Evolutionary conservation across 2,888 invertebrate species (phyloP).

Genomic region (Ligdia adustata): DNA sequence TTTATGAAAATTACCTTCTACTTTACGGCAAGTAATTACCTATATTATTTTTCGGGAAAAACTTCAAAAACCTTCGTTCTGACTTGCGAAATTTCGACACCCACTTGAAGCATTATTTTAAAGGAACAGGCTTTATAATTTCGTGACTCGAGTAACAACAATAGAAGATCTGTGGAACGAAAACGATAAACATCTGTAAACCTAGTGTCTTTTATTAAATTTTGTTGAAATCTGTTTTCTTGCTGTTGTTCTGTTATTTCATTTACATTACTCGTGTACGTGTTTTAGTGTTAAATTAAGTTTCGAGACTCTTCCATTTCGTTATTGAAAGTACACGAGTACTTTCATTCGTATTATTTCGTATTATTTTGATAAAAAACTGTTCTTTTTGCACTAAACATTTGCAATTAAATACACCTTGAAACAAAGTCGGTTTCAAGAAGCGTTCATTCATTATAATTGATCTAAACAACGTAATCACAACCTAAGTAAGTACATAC

Average conservation of each 20-base stretch:
- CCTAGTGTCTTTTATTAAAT: slow-evolving; percentile 30
- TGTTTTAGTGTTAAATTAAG: not conserved
- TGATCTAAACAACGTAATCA: no score
- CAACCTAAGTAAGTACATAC: not conserved
- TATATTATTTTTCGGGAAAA: slow-evolving; percentile 1
- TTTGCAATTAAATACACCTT: no score
- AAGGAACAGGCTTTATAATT: slow-evolving; percentile 32
- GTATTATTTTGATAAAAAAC: no score
- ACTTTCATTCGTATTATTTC: no score
- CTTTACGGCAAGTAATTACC: no score
- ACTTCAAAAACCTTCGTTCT: no score
- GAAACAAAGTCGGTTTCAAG: no score
- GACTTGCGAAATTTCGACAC: slow-evolving; percentile 32
- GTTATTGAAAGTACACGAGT: no score
- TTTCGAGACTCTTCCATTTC: not conserved
- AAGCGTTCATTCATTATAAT: no score
- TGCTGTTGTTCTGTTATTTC: not conserved
- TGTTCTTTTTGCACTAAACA: no score
- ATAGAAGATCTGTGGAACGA: slow-evolving; percentile 19
- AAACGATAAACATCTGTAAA: slow-evolving; percentile 33
- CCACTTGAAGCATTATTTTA: slow-evolving; percentile 32
- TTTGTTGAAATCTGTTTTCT: slow-evolving; percentile 34
- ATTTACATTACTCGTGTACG: not conserved
- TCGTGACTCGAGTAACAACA: slow-evolving; percentile 34
- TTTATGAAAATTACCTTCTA: no score